Percentiles rank a stretch among this genome's conserved stretches.
Conservation (phyloP, 2,888 invertebrate species). For the Eueremaeus valkanovi region DNA sequence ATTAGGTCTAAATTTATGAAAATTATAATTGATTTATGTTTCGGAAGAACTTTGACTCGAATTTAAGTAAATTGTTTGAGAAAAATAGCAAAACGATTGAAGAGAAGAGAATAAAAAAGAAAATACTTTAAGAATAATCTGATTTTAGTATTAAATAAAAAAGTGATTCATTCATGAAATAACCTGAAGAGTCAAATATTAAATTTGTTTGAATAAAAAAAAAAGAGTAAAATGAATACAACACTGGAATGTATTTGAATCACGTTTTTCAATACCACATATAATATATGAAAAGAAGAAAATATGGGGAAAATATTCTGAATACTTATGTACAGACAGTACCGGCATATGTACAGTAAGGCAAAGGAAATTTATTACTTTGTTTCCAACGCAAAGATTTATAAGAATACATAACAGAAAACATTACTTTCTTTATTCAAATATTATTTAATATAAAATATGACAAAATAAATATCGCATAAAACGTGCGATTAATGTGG, state of each 20-base stretch:
- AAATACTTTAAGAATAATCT: background rate
- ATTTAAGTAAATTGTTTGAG: background rate
- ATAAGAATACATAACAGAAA: background rate
- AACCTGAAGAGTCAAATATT: slow-evolving; percentile 1
- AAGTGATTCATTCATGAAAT: background rate
- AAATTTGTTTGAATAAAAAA: background rate
- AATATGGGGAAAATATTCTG: background rate
- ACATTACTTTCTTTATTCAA: slow-evolving; percentile 9
- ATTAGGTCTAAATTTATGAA: background rate
- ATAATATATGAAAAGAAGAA: background rate
- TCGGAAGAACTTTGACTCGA: background rate
- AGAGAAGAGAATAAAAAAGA: background rate
- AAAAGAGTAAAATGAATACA: background rate
- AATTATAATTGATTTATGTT: background rate
- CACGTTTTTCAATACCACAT: slow-evolving; percentile 9
- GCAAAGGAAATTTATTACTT: background rate
- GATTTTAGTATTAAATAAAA: too few species aligned
- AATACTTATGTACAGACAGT: too few species aligned
- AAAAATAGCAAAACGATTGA: background rate
- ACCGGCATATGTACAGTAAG: too few species aligned
- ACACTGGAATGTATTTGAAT: slow-evolving; percentile 10
- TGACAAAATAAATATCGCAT: slow-evolving; percentile 13
- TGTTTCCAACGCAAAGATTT: background rate
- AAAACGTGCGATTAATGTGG: background rate
- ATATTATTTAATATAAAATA: slow-evolving; percentile 24